Evolutionary conservation across 2,797 vertebrate genomes (phyloP).

Genomic region (Sebastes iracundus): DNA sequence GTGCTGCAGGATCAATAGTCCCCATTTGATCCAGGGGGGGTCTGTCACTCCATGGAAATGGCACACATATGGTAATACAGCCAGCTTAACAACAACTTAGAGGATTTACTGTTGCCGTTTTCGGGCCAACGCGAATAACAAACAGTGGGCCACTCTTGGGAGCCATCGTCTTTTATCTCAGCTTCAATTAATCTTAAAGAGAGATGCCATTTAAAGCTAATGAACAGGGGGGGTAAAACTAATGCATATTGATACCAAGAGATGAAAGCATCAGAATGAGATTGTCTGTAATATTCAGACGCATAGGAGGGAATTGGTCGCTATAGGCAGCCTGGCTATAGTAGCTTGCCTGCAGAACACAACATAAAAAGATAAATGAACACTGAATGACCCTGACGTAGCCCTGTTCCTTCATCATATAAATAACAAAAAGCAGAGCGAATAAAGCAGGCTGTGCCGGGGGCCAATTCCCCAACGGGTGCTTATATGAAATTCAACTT

Average conservation of each 20-base stretch:
- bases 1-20: constrained; percentile 90
- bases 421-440: constrained; percentile 87
- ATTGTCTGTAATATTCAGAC: constrained; percentile 55
- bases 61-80: constrained; percentile 88
- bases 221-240: constrained; percentile 68
- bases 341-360: constrained; percentile 48
- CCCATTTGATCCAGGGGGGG: constrained; percentile 85
- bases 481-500: constrained; percentile 90
- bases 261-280: constrained; percentile 46
- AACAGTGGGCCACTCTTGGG: constrained; percentile 78
- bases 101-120: constrained; percentile 85
- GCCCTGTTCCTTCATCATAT: constrained; percentile 88
- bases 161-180: constrained; percentile 80
- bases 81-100: constrained; percentile 84
- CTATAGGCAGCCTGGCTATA: constrained; percentile 41
- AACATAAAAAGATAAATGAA: constrained; percentile 77
- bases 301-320: constrained; percentile 8
- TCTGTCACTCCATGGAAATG: constrained; percentile 85
- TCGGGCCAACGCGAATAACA: constrained; percentile 81
- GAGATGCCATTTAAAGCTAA: constrained; percentile 82
- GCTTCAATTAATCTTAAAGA: constrained; percentile 84
- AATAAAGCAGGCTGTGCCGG: constrained; percentile 81
- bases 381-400: constrained; percentile 76
- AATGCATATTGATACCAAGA: constrained; percentile 68
- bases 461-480: constrained; percentile 86